Conservation (phyloP, 2,113 vertebrate species). For the Gasterosteus aculeatus region DNA sequence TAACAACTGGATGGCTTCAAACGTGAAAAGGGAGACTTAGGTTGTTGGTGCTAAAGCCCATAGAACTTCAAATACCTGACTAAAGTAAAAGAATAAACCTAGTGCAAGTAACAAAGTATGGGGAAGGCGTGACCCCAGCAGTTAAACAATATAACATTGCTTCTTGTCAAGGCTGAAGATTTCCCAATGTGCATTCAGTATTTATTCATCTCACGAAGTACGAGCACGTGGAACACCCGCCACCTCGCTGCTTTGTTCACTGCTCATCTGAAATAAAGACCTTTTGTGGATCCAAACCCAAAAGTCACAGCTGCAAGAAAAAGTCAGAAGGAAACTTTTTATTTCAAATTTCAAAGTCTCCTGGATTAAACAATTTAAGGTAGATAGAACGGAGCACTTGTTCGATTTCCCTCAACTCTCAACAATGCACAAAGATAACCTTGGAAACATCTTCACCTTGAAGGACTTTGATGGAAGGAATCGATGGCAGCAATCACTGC, state of each 20-base stretch:
- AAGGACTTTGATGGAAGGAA: constrained; percentile 18
- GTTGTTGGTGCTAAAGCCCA: too few species aligned
- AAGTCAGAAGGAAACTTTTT: constrained; percentile 6
- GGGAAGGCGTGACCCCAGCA: neutral
- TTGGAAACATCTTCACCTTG: constrained; percentile 35
- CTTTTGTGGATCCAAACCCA: neutral
- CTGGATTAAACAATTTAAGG: neutral
- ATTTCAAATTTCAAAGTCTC: neutral
- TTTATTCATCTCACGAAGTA: neutral
- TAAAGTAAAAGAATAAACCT: too few species aligned
- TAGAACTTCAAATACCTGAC: too few species aligned
- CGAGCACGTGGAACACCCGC: neutral
- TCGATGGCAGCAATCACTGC: constrained; percentile 36
- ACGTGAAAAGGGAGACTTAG: too few species aligned
- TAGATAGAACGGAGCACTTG: neutral
- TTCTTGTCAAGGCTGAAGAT: too few species aligned
- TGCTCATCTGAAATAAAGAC: neutral
- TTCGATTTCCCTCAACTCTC: constrained; percentile 7
- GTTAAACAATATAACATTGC: neutral
- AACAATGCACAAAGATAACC: constrained; percentile 32
- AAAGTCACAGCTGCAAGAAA: neutral
- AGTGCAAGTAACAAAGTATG: too few species aligned
- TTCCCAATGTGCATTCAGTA: neutral
- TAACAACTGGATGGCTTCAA: too few species aligned
- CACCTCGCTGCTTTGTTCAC: neutral